Base-by-base conservation (phyloP, 2,888 invertebrate species). In the Antheraea yamamai region DNA sequence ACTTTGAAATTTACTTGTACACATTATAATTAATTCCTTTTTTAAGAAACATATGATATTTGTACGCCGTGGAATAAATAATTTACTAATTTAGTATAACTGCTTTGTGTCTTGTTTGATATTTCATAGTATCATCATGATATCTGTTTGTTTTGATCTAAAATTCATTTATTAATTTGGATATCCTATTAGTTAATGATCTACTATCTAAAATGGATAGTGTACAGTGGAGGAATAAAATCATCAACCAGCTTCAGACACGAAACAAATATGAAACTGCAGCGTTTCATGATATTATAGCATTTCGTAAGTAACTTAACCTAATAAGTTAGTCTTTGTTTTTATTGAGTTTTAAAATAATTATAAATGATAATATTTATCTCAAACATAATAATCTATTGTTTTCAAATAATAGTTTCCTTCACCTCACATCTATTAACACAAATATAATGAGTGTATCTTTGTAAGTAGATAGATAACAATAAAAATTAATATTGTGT, bases 281-380 rank as follows among this genome's bases (percentile, higher is more conserved):
- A 77, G 96, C 96, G 84, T 98, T 97, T 90, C 96, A 97, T 82
- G 98, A 98, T 86, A 96, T 98, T 78, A 97, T 98, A 83, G 92
- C 96, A 81, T 96, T 97, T 91, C 98, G 98, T 98, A 96, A 96
- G 97, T 95, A 87, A 87, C 87, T 83, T 92, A 92, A 92, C 92
- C 91, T 90, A 82, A 81, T 75, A 80, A 73, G 30, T 1, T 74
- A 78, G 73, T 75, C 82, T 85, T 85, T 85, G 84, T 81, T 51
- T 79, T 26, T 86, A 84, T 85, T 87, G 83, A 84, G 83, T 83
- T 80, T 80, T 73, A 74, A 75, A 61, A 71, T 20, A 74, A 80
- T 73, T 76, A 79, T 77, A 72, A 78, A 80, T 79, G 79, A 77
- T 20, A 78, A 70, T 35, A 76, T 84, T 83, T 82, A 82, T 85